Evolutionary conservation across 2,113 vertebrate genomes (phyloP), one percentile per base, ranked within the genome.

Genomic region (Zosterops borbonicus): DNA sequence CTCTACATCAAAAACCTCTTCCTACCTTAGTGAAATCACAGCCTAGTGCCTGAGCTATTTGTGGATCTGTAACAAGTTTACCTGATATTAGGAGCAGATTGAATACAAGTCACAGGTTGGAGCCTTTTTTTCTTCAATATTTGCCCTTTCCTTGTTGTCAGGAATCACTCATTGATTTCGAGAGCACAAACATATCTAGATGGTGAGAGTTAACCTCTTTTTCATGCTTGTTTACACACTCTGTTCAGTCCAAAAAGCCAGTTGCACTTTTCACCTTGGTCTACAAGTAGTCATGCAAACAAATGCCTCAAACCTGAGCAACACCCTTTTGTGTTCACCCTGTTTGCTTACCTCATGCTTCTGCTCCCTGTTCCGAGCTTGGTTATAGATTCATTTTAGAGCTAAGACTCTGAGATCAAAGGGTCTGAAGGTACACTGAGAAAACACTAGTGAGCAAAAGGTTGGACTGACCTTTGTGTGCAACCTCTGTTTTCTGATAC

Each of bases 251-350:
- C 88, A 88, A 97, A 96, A 95, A 95, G 89, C 75, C 50, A 74
- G 76, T 74, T 98, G 98, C 97, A 98, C 98, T 98, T 98, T 98
- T 98, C 98, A 98, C 98, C 98, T 98, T 97, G 85, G 89, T 97
- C 94, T 96, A 97, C 92, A 93, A 96, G 96, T 89, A 92, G 89
- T 83, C 83, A 83, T 83, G 95, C 96, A 98, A 98, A 97, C 87
- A 96, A 91, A 96, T 81, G 91, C 83, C 94, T 93, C 95, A 91
- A 93, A 96, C 47, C 50, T 59, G 76, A 89, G 95, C 74, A 96
- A 91, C n/a, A 23, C n/a, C 75, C 78, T 94, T 96, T 84, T 95
- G 68, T 94, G 85, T 83, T 79, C 47, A 52, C 25, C 29, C 50
- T 88, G 63, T 98, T 98, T 97, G 88, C 94, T 97, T 98, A 94